phyloP scores from a whole-genome alignment of 1,140 invertebrate species.

The Uloborus diversus region DNA sequence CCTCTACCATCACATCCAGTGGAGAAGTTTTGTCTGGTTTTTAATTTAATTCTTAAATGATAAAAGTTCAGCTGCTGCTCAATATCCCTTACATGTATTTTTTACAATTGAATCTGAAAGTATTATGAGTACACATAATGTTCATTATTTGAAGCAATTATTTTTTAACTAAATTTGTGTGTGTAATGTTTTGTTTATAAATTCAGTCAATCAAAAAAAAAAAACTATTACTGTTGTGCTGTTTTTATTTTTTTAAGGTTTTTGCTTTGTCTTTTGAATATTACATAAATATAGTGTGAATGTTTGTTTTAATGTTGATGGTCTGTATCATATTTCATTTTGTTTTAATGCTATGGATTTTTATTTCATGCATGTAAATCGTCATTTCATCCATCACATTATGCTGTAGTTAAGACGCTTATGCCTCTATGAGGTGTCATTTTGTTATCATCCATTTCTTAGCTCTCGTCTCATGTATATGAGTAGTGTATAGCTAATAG shows the following conservation, averaged over 20 bases:
- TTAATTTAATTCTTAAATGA: too few species aligned
- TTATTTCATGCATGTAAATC: neutral
- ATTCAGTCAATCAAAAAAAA: neutral
- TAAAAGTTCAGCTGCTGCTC: too few species aligned
- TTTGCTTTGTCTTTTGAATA: neutral
- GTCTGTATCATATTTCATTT: neutral
- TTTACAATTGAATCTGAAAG: neutral
- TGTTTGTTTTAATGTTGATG: neutral
- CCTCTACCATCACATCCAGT: too few species aligned
- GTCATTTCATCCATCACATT: neutral
- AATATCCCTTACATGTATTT: too few species aligned
- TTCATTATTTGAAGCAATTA: neutral
- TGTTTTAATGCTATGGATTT: neutral
- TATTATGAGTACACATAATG: neutral
- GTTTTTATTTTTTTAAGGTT: neutral
- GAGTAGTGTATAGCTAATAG: conserved; percentile 9
- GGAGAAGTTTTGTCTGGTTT: too few species aligned
- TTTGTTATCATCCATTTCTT: neutral
- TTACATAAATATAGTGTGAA: neutral
- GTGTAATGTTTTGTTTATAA: neutral
- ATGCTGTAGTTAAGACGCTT: conserved; percentile 3
- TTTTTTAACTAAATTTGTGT: too few species aligned
- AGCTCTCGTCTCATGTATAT: neutral
- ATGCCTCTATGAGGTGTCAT: conserved; percentile 20
- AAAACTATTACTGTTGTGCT: neutral